Evolutionary conservation across 2,113 vertebrate species (phyloP).

Genomic region (Scytalopus superciliaris): DNA sequence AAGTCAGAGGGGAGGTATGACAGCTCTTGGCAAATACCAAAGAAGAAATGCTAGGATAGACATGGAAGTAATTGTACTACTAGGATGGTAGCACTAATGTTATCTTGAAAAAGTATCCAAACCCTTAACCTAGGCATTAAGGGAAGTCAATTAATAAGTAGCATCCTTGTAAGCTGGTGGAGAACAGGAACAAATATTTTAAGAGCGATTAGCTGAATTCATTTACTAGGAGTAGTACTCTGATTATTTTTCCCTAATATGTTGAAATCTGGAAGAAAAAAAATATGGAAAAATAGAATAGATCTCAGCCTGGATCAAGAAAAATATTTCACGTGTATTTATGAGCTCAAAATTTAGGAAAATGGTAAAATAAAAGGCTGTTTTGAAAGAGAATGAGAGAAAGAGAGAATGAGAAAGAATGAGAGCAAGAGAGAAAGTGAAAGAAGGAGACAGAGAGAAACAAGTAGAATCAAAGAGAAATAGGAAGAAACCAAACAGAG

Average conservation of each 20-base stretch:
- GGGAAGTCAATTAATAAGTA: not conserved
- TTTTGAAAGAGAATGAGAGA: not conserved
- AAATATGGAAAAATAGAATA: not conserved
- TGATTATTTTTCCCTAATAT: not conserved
- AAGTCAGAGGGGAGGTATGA: not conserved
- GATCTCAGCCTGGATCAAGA: not conserved
- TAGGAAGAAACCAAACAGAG: not conserved
- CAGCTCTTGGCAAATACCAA: not conserved
- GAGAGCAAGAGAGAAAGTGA: not conserved
- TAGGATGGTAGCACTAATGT: not conserved
- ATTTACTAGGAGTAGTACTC: not conserved
- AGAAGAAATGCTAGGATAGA: not conserved
- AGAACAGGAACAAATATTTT: not conserved
- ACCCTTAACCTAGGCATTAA: not conserved
- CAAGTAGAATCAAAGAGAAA: not conserved
- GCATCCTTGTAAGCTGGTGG: not conserved
- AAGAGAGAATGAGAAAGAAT: not conserved
- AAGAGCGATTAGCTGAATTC: not conserved
- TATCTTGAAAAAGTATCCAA: not conserved
- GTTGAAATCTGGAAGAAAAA: not conserved
- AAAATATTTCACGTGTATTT: not conserved
- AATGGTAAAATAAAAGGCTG: not conserved
- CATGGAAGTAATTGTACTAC: not conserved
- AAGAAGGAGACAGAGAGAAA: not conserved
- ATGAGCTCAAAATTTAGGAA: not conserved